These are phyloP conservation scores for Megathymus violae DNA, from an alignment of 1,140 invertebrate species.

Conservation along the genomic window DNA sequence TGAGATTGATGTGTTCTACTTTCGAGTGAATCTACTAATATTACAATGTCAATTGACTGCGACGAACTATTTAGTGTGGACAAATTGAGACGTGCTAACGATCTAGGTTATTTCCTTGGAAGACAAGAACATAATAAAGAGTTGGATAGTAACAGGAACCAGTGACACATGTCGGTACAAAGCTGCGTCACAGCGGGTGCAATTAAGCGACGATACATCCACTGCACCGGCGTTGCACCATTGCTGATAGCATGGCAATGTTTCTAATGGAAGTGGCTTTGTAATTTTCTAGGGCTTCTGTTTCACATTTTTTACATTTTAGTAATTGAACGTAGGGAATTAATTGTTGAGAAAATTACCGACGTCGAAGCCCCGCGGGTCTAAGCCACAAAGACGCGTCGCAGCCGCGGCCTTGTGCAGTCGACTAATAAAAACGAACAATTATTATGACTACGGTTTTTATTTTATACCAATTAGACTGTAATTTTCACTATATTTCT, in stretches of 20 bases:
- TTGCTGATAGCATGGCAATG: conserved; percentile 45
- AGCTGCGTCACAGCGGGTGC: conserved; percentile 27
- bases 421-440: conserved; percentile 64
- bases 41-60: conserved; percentile 25
- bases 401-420: conserved; percentile 43
- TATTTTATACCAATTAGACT: conserved; percentile 59
- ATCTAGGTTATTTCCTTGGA: conserved; percentile 16
- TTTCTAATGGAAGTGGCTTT: conserved; percentile 52
- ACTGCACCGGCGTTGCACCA: conserved; percentile 26
- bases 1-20: conserved; percentile 25
- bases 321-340: conserved; percentile 66
- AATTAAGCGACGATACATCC: conserved; percentile 62
- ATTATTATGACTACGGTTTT: conserved; percentile 60
- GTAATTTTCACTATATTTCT: conserved; percentile 54
- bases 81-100: conserved; percentile 29
- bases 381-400: conserved; percentile 64
- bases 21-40: conserved; percentile 26
- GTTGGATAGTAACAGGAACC: conserved; percentile 19
- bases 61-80: conserved; percentile 2
- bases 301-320: conserved; percentile 68
- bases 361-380: conserved; percentile 51
- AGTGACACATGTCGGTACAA: conserved; percentile 60
- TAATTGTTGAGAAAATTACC: conserved; percentile 77
- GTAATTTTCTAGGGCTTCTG: conserved; percentile 63
- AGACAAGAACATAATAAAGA: conserved; percentile 21